Conservation (phyloP, 2,797 vertebrate species). For the Sphenopsis melanotis region DNA sequence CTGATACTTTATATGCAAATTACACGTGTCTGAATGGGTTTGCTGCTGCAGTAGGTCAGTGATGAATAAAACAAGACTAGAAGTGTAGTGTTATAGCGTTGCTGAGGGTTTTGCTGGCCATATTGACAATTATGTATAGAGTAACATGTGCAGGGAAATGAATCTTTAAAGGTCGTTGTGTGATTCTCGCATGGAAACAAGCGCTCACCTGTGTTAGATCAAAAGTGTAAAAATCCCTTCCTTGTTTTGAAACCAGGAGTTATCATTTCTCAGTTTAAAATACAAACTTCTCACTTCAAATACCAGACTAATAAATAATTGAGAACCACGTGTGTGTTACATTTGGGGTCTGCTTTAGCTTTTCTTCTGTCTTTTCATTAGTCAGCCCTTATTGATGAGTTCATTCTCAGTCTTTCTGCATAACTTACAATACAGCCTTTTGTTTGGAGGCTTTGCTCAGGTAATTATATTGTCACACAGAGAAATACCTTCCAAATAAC, state of each 20-base stretch:
- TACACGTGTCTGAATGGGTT: accelerated
- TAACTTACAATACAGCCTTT: background rate
- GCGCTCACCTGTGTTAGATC: background rate
- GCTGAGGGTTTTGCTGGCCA: background rate
- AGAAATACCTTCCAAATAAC: background rate
- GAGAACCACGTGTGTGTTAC: background rate
- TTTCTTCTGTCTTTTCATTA: background rate
- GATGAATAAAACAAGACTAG: background rate
- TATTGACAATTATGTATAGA: background rate
- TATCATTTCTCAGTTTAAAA: background rate
- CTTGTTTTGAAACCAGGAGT: background rate
- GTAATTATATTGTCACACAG: background rate
- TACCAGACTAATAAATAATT: background rate
- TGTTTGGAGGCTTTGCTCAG: background rate
- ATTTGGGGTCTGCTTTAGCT: background rate
- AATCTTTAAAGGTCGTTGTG: background rate
- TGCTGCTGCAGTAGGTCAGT: background rate
- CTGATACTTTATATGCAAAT: constrained; percentile 15
- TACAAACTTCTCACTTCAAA: background rate
- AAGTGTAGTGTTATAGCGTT: background rate
- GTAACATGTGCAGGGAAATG: background rate
- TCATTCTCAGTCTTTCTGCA: background rate
- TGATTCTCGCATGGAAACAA: background rate
- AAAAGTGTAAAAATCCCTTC: background rate
- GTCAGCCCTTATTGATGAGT: background rate